Evolutionary conservation across 2,797 vertebrate species (phyloP), one percentile per base, ranked within the genome.

Genomic region (Psittacula derbiana): DNA sequence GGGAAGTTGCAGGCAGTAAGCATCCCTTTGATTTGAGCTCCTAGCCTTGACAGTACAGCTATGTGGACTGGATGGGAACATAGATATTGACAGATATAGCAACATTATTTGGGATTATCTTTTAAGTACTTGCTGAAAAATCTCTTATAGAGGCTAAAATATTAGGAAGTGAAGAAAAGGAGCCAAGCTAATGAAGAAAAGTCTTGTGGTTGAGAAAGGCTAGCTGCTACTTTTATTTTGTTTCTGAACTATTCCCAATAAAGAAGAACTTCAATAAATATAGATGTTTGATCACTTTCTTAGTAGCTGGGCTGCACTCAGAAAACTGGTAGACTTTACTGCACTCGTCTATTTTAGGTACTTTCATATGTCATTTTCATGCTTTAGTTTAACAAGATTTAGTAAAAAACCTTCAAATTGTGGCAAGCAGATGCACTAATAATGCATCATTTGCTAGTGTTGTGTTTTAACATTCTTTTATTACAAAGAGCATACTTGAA

Each of bases 111-210:
- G 19, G 27, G 33, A 88, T 82, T 79, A 41, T 43, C 27, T 80
- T 64, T 28, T 44, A 76, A 89, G 23, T 74, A 10, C 65, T 88
- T 75, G 50, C 13, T 88, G 70, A 81, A 78, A 43, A 93, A 79
- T 16, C 10, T 11, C 16, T 52, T 74, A 62, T 8, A 61, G 47
- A 82, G 31, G 8, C 0, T 46, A 52, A 92, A 67, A 61, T 80
- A 49, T 38, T 67, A 49, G 4, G 3, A 4, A 31, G 3, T 28
- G 4, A 9, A 47, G 21, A 89, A 53, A 85, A 33, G 50, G 33
- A 88, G 27, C 5, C 27, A 70, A 58, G 25, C 3, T 86, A 82
- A 89, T 38, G 14, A 76, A 58, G 14, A 75, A 11, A 50, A 80
- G 16, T 23, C 30, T 46, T 64, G 12, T 33, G 10, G 13, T 40